These are phyloP conservation scores for Serripes groenlandicus DNA, from an alignment of 2,888 invertebrate genomes.

Conservation along the genomic window DNA sequence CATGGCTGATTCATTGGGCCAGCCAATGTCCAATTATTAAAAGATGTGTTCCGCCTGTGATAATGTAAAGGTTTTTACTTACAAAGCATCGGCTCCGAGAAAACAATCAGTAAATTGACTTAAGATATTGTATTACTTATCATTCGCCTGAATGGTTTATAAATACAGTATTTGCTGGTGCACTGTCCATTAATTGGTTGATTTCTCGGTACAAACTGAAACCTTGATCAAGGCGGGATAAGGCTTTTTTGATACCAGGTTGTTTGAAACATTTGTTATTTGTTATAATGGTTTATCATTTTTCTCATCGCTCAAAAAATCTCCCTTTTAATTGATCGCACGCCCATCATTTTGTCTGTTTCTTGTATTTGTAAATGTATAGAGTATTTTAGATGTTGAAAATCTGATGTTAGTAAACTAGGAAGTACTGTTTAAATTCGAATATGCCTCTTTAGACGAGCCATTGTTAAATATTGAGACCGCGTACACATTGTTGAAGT, in stretches of 20 bases:
- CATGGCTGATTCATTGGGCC: neutral
- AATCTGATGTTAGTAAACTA: too few species aligned
- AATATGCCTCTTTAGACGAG: too few species aligned
- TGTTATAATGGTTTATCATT: constrained; percentile 17
- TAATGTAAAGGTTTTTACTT: neutral
- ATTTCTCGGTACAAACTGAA: constrained; percentile 19
- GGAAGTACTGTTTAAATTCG: too few species aligned
- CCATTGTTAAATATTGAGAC: too few species aligned
- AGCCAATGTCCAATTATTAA: neutral
- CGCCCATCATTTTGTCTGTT: constrained; percentile 3
- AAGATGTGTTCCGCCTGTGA: constrained; percentile 17
- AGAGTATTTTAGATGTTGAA: neutral
- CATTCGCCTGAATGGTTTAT: too few species aligned
- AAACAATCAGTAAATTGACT: too few species aligned
- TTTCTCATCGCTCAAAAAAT: constrained; percentile 47
- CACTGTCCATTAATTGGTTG: too few species aligned
- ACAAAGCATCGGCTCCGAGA: neutral
- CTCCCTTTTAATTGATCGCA: neutral
- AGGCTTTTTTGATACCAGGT: constrained; percentile 33
- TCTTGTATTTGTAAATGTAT: neutral
- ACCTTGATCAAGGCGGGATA: constrained; percentile 41
- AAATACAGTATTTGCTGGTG: neutral
- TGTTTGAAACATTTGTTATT: constrained; percentile 13
- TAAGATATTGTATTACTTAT: too few species aligned
- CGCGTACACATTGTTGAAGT: too few species aligned